Percentiles rank a stretch among this genome's conserved stretches.
Conservation (phyloP, 2,113 vertebrate species). For the zebrafish (Danio rerio) region DNA sequence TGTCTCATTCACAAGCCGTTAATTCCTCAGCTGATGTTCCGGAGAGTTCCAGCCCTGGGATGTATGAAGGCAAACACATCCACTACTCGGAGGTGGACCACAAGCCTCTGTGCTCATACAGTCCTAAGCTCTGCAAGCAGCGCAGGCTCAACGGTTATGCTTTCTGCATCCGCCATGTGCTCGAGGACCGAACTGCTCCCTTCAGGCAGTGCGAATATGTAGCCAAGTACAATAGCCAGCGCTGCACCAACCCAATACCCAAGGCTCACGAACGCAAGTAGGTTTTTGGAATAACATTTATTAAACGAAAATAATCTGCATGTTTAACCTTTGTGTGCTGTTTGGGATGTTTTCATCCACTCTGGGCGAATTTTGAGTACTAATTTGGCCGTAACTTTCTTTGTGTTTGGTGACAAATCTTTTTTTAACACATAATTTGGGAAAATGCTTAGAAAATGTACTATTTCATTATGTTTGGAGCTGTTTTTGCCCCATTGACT, state of each 20-base stretch:
- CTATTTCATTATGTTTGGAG: no score
- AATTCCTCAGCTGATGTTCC: constrained; percentile 87
- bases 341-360: no score
- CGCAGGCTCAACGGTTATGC: constrained; percentile 91
- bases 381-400: no score
- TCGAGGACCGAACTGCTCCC: constrained; percentile 90
- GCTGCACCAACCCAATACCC: constrained; percentile 92
- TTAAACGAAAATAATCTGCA: neutral
- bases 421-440: no score
- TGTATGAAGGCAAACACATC: constrained; percentile 96
- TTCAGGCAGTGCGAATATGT: constrained; percentile 96
- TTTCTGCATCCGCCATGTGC: constrained; percentile 91
- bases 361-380: no score
- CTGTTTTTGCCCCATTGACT: no score
- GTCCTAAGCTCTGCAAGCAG: constrained; percentile 92
- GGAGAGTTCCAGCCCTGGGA: constrained; percentile 90
- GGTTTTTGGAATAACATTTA: constrained; percentile 55
- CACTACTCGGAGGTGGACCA: constrained; percentile 94
- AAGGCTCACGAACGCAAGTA: constrained; percentile 90
- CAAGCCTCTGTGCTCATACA: constrained; percentile 92
- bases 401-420: no score
- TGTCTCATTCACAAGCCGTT: neutral
- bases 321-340: neutral
- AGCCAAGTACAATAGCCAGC: constrained; percentile 93
- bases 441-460: no score